A percentile compares a stretch with the other conserved stretches of the same genome.
Conservation (phyloP, 2,113 vertebrate genomes). For the Thryonomys swinderianus region DNA sequence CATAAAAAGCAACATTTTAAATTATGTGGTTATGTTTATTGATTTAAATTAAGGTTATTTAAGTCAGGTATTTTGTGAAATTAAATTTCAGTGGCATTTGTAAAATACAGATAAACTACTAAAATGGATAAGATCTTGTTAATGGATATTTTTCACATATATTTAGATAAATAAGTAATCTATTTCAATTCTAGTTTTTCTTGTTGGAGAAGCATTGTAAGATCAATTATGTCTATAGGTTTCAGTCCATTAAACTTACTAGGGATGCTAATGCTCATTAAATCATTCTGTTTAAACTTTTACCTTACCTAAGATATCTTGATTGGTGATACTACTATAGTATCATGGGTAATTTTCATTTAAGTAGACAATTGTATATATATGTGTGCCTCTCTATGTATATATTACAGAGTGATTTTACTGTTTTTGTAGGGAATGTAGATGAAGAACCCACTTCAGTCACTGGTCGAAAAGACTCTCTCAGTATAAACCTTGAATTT, state of each 20-base stretch:
- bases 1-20: conserved; percentile 35
- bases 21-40: not conserved
- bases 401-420: not conserved
- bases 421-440: conserved; percentile 88
- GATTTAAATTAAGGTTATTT: conserved; percentile 25
- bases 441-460: conserved; percentile 97
- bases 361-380: not conserved
- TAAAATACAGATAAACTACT: not conserved
- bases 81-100: conserved; percentile 26
- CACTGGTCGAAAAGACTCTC: conserved; percentile 98
- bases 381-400: not conserved
- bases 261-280: not conserved
- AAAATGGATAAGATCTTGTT: not conserved
- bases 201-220: not conserved
- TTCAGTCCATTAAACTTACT: not conserved
- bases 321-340: not conserved
- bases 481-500: conserved; percentile 99
- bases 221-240: not conserved
- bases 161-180: not conserved
- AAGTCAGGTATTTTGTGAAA: not conserved
- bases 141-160: not conserved
- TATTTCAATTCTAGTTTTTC: not conserved
- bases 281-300: not conserved
- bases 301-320: not conserved
- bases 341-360: not conserved